Evolutionary conservation across 2,888 invertebrate species (phyloP).

Genomic region (Lysandra coridon): DNA sequence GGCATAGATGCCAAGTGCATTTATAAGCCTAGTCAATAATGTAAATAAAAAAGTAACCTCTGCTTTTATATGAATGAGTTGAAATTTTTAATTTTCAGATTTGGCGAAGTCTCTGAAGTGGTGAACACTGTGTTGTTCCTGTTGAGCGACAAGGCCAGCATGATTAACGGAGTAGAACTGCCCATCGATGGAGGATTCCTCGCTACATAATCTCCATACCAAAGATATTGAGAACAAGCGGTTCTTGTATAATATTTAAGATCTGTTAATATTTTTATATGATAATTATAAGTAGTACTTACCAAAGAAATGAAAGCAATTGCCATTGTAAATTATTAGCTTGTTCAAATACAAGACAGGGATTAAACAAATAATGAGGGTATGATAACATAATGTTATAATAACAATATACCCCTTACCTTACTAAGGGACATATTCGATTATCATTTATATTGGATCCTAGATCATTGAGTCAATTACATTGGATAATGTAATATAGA

Average conservation of each 20-base stretch:
- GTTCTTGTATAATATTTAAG: slow-evolving; percentile 34
- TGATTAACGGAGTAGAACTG: slow-evolving; percentile 86
- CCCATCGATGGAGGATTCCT: slow-evolving; percentile 90
- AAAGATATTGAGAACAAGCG: slow-evolving; percentile 11
- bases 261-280: slow-evolving; percentile 43
- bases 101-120: slow-evolving; percentile 88
- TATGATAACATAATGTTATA: too few relatives aligned
- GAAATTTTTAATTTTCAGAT: slow-evolving; percentile 48
- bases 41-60: neutral
- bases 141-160: slow-evolving; percentile 84
- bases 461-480: too few relatives aligned
- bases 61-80: too few relatives aligned
- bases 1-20: too few relatives aligned
- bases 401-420: too few relatives aligned
- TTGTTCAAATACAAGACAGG: neutral
- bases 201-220: slow-evolving; percentile 61
- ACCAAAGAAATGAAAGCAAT: slow-evolving; percentile 41
- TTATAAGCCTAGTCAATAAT: too few relatives aligned
- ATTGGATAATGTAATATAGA: too few relatives aligned
- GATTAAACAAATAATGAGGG: neutral
- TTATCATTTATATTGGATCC: too few relatives aligned
- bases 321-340: slow-evolving; percentile 16
- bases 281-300: slow-evolving; percentile 39
- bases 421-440: too few relatives aligned
- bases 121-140: slow-evolving; percentile 86